phyloP scores from a whole-genome alignment of 2,888 invertebrate species.

The Aphelenchoides bicaudatus region DNA sequence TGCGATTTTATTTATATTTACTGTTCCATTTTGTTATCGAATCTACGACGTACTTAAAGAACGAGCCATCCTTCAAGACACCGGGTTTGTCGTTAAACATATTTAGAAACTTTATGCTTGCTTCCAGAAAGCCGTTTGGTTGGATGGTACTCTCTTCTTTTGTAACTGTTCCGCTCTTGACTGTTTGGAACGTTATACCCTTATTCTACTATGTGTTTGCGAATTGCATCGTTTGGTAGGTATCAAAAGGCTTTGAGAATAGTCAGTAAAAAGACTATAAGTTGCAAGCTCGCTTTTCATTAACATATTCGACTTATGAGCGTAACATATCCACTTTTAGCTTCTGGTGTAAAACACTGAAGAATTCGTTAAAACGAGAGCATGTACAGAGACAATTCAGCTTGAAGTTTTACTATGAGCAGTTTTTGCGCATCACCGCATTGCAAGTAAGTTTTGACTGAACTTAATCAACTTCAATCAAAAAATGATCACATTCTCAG shows the following conservation, averaged over 20 bases:
- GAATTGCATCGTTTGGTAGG: conserved; percentile 42
- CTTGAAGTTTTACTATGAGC: conserved; percentile 56
- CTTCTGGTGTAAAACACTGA: conserved; percentile 41
- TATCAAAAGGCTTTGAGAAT: too few relatives aligned
- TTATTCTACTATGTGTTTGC: conserved; percentile 51
- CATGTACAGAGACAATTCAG: conserved; percentile 46
- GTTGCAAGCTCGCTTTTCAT: too few relatives aligned
- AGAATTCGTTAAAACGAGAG: conserved; percentile 49
- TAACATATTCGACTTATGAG: too few relatives aligned
- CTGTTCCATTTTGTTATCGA: conserved; percentile 35
- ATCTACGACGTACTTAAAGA: conserved; percentile 22
- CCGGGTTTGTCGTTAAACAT: too few relatives aligned
- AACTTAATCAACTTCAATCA: not conserved
- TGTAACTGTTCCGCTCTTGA: conserved; percentile 46
- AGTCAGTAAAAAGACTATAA: too few relatives aligned
- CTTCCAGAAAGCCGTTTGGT: not conserved
- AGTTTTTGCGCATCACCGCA: conserved; percentile 52
- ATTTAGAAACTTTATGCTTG: too few relatives aligned
- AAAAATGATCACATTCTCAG: too few relatives aligned
- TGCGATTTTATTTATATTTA: conserved; percentile 31
- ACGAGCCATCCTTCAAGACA: conserved; percentile 1
- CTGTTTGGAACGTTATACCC: conserved; percentile 54
- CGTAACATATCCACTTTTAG: too few relatives aligned
- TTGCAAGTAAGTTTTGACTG: conserved; percentile 37
- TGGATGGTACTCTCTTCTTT: conserved; percentile 15